These are phyloP conservation scores for Halichondria panicea DNA, from an alignment of 37 sponge, comb jelly and placozoan genomes.

Conservation along the genomic window DNA sequence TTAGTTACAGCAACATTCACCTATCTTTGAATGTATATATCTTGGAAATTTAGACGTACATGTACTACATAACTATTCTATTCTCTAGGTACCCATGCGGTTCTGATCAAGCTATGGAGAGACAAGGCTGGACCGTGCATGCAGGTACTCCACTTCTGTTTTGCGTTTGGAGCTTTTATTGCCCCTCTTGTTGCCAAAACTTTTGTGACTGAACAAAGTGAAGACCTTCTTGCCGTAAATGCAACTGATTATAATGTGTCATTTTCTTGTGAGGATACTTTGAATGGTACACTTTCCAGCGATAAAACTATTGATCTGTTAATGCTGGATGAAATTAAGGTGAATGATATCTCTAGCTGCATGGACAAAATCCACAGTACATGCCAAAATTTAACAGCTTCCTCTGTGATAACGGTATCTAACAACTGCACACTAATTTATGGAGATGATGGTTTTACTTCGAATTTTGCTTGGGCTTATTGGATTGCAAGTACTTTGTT, in stretches of 20 bases:
- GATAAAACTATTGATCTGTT: background rate
- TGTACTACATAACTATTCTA: background rate
- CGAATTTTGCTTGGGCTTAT: no score
- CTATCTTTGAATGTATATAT: no score
- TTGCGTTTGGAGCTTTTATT: slow-evolving; percentile 60
- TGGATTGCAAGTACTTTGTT: no score
- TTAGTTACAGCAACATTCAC: no score
- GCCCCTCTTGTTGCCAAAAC: slow-evolving; percentile 63
- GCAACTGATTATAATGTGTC: background rate
- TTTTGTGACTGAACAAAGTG: slow-evolving; percentile 32
- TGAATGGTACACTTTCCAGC: background rate
- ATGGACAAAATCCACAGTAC: no score
- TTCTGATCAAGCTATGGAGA: slow-evolving; percentile 59
- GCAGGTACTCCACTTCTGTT: slow-evolving; percentile 60
- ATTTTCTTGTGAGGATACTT: background rate
- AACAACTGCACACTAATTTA: no score
- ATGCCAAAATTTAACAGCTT: no score
- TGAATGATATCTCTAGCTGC: no score
- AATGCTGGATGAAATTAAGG: no score
- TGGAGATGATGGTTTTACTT: no score
- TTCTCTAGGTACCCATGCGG: slow-evolving; percentile 43
- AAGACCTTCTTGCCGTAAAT: background rate
- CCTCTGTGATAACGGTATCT: no score
- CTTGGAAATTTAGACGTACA: no score
- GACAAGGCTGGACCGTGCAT: slow-evolving; percentile 56